These are phyloP conservation scores for Pseudotriccus pelzelni DNA, from an alignment of 2,797 vertebrate genomes.

Conservation along the genomic window DNA sequence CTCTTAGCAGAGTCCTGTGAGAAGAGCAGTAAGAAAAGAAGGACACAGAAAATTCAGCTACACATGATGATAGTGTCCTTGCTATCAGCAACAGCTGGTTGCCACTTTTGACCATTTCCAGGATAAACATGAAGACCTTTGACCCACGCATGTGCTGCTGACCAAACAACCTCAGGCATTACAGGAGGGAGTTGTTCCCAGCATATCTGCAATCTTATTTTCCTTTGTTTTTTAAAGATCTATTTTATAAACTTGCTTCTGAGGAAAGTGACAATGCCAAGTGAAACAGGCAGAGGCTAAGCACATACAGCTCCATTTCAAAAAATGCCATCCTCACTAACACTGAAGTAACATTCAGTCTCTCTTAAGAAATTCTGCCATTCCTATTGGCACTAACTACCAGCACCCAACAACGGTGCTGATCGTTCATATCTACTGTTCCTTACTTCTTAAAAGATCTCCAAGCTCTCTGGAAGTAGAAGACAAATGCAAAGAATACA, in stretches of 20 bases:
- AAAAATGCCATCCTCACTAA: background rate
- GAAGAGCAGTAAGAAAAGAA: background rate
- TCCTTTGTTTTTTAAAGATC: background rate
- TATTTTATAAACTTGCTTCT: background rate
- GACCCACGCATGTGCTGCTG: background rate
- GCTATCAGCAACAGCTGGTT: constrained; percentile 23
- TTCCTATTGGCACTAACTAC: background rate
- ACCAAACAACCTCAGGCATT: background rate
- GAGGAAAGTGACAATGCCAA: background rate
- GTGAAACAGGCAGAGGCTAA: background rate
- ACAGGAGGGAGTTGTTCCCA: background rate
- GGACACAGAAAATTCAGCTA: constrained; percentile 7
- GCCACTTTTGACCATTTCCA: constrained; percentile 7
- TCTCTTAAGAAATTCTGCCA: background rate
- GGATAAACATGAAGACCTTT: constrained; percentile 60
- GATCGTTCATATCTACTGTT: background rate
- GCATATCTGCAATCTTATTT: background rate
- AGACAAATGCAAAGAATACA: background rate
- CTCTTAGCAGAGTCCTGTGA: background rate
- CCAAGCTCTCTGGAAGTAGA: background rate
- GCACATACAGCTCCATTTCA: background rate
- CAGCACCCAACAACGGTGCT: background rate
- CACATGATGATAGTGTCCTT: background rate
- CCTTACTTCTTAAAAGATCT: background rate
- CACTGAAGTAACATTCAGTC: background rate